A percentile compares a stretch with the other conserved stretches of the same genome.
Evolutionary conservation across 2,113 vertebrate genomes (phyloP).

Genomic region (Nothobranchius furzeri): DNA sequence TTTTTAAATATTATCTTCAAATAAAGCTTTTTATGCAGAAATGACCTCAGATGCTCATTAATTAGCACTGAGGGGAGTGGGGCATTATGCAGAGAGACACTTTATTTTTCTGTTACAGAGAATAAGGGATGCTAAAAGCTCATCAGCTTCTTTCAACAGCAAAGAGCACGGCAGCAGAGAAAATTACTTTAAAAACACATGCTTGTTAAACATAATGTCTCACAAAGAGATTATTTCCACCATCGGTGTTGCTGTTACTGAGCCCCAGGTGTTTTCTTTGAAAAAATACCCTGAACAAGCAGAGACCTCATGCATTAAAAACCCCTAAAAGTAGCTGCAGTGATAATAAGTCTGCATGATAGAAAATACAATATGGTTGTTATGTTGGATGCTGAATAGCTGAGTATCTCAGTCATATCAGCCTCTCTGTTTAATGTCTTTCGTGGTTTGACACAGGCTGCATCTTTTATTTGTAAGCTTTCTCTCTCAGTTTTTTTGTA

Average conservation of each 20-base stretch:
- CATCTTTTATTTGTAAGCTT: constrained; percentile 2
- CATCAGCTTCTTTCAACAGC: constrained; percentile 7
- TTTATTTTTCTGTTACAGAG: constrained; percentile 26
- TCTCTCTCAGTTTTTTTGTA: neutral
- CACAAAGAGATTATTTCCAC: constrained; percentile 9
- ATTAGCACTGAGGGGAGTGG: constrained; percentile 8
- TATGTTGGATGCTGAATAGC: neutral
- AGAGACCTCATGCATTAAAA: constrained; percentile 2
- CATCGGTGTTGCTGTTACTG: constrained; percentile 16
- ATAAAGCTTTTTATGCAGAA: constrained; percentile 14
- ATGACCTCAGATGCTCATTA: constrained; percentile 14
- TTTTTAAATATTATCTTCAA: constrained; percentile 13
- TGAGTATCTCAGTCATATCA: neutral
- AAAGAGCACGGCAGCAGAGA: constrained; percentile 3
- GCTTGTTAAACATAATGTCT: neutral
- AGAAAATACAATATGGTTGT: constrained; percentile 3
- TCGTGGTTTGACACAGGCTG: neutral
- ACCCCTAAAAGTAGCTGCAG: neutral
- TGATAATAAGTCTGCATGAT: constrained; percentile 1
- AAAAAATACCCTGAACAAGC: constrained; percentile 9
- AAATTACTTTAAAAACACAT: constrained; percentile 25
- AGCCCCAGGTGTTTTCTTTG: constrained; percentile 18
- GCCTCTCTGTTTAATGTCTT: constrained; percentile 2
- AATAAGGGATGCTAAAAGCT: constrained; percentile 31
- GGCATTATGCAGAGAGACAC: constrained; percentile 17